Conservation (phyloP, 2,797 vertebrate genomes). For the Notoglanidium macrostoma region DNA sequence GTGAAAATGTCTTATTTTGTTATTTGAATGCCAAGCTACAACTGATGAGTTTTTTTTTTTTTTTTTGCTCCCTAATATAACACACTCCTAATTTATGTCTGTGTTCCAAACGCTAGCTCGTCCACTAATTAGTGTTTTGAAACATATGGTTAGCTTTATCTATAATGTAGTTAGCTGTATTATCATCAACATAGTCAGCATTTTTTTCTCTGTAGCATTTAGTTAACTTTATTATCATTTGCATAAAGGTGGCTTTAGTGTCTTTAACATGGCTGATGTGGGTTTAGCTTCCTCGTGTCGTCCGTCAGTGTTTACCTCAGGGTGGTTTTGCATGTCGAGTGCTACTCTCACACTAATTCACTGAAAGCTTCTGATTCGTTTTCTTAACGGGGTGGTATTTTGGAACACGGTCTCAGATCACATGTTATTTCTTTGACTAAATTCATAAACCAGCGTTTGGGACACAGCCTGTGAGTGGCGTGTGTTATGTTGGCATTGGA, state of each 20-base stretch:
- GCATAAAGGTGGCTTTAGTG: not conserved
- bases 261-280: not conserved
- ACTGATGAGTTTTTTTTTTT: not conserved
- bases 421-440: not conserved
- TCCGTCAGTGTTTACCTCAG: slow-evolving; percentile 12
- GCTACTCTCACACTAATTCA: not conserved
- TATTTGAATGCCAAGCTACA: not conserved
- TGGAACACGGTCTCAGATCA: not conserved
- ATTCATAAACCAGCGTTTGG: not conserved
- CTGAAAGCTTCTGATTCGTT: not conserved
- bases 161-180: not conserved
- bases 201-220: no score
- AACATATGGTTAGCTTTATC: not conserved
- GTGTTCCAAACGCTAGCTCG: not conserved
- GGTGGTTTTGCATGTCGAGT: not conserved
- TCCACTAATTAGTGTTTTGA: no score
- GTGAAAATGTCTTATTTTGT: not conserved
- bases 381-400: not conserved
- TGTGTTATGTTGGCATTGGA: not conserved
- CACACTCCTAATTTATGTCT: not conserved
- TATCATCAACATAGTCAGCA: not conserved
- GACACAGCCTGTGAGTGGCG: not conserved
- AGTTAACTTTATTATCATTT: not conserved
- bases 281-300: not conserved
- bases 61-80: not conserved